Evolutionary conservation across 2,888 invertebrate genomes (phyloP).

Genomic region (Mesochorus sp.): DNA sequence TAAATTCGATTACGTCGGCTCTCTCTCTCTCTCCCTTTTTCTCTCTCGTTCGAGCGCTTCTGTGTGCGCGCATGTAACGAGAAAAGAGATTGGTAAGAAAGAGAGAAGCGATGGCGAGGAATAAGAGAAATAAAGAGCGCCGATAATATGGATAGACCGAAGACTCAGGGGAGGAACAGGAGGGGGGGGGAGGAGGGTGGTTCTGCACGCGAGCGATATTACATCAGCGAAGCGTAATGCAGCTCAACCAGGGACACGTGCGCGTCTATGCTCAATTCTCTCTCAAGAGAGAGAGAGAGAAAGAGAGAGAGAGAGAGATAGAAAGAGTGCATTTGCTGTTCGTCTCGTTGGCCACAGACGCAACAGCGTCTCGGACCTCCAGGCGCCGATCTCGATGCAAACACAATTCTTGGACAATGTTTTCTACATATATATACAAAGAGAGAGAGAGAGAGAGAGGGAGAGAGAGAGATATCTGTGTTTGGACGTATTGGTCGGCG

Average conservation of each 20-base stretch:
- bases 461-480: neutral
- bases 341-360: neutral
- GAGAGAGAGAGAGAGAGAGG: too few species aligned
- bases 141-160: constrained; percentile 2
- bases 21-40: too few species aligned
- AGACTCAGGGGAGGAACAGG: neutral
- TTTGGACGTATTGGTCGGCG: constrained; percentile 24
- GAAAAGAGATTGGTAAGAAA: neutral
- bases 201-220: constrained; percentile 14
- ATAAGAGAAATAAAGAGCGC: neutral
- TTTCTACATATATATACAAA: neutral
- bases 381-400: constrained; percentile 28
- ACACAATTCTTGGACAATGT: neutral
- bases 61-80: constrained; percentile 16
- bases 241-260: constrained; percentile 1
- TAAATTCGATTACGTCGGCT: constrained; percentile 56
- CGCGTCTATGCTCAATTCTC: neutral
- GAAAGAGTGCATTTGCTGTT: too few species aligned
- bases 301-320: too few species aligned
- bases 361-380: constrained; percentile 35
- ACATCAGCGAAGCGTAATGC: constrained; percentile 19
- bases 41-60: too few species aligned
- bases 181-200: neutral
- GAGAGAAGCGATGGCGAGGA: too few species aligned
- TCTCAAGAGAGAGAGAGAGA: too few species aligned